Base-by-base conservation (phyloP, 2,113 vertebrate genomes). In the Protomyctophum bolini region DNA sequence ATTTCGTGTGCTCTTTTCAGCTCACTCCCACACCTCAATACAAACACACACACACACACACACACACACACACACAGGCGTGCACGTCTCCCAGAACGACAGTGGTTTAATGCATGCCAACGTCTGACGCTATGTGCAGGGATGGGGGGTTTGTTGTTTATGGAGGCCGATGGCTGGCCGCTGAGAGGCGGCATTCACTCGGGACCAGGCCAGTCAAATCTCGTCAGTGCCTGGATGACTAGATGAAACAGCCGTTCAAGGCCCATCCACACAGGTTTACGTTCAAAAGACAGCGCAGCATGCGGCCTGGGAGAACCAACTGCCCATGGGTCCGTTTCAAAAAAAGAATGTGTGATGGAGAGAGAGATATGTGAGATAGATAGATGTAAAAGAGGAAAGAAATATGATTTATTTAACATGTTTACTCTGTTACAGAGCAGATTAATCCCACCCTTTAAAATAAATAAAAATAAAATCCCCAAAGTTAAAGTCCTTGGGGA, bases 401-500 rank as follows among this genome's bases (percentile, higher is more conserved):
- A 75, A 87, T 72, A 92, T 92, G 61, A 94, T 93, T 94, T 92
- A 94, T 94, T 94, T 88, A 94, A 78, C 78, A 70, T 94, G 92
- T 94, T 92, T 94, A 93, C 91, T 21, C 21, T 67, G 80, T 89
- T 87, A 67, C 82, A 88, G 84, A 79, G 85, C 68, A 70, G 69
- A 89, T 89, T 29, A 54, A 85, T 90, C 88, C 91, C 81, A 79
- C 54, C 54, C 86, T 80, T 12, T 68, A 70, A 70, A 21, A 63
- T 77, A 84, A 89, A 81, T 45, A 73, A 60, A 82, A 62, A 86
- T 70, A 79, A 81, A 76, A 72, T 87, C 86, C 87, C 83, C 72
- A 58, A 85, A 48, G 81, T 81, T 50, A 41, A 6, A 81, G 82
- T 86, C 77, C 80, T 58, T 29, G 82, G 80, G 75, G 74, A 81